Conservation (phyloP, 2,797 vertebrate genomes). For the Spinus olivaceus region DNA sequence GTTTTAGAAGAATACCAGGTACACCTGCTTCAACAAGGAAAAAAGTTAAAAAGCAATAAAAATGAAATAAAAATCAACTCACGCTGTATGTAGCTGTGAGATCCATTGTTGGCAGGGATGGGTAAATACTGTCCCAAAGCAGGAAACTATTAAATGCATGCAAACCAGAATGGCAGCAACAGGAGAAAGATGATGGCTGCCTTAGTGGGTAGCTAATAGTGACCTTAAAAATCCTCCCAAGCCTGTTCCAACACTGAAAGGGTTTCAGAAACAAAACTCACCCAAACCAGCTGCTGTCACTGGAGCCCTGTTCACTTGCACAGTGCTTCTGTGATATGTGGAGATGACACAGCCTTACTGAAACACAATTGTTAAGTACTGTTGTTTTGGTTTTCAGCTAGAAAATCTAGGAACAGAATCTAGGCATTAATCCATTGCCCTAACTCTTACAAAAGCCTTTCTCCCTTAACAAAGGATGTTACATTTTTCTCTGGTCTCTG, state of each 20-base stretch:
- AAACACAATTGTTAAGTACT: background rate
- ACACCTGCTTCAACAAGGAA: background rate
- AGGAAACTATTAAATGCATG: background rate
- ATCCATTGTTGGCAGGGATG: background rate
- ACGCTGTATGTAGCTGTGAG: fast-evolving
- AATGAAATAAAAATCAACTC: background rate
- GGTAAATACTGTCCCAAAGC: background rate
- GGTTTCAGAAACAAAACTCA: background rate
- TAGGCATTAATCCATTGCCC: background rate
- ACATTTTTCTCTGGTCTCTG: background rate
- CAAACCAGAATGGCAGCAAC: background rate
- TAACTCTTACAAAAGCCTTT: background rate
- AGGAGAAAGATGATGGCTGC: background rate
- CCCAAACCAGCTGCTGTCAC: background rate
- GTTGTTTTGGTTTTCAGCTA: background rate
- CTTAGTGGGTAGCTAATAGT: background rate
- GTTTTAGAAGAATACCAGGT: background rate
- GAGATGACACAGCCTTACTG: background rate
- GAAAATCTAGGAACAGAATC: background rate
- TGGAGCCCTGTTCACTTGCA: background rate
- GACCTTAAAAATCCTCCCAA: background rate
- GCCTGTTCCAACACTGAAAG: background rate
- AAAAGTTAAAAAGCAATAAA: background rate
- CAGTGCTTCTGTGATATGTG: background rate
- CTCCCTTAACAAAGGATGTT: background rate